Base-by-base conservation (phyloP, 2,888 invertebrate genomes). In the Branchellion lobata region DNA sequence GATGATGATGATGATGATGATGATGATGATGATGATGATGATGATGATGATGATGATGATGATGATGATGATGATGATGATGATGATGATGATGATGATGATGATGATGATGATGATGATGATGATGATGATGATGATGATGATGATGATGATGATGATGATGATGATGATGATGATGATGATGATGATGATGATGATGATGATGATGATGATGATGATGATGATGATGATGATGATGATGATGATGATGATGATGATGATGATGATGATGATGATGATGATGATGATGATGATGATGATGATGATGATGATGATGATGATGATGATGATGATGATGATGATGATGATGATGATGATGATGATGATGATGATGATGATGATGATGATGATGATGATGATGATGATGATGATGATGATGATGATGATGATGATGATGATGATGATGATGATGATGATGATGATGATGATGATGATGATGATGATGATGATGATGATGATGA, bases 161-260 rank as follows among this genome's bases (percentile, higher is more conserved):
- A 76, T 57, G 76, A 76, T 57, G 76, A 73, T 73, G 73, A 73
- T 40, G 73, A 73, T 40, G 40, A 40, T 73, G 73, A 47, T 33
- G 21, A 47, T 40, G 47, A 73, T n/a, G 47, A 73, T 33, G 73
- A 40, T n/a, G 73, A 73, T n/a, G 73, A 73, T 40, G 73, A 40
- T 40, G 47, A 47, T 40, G 40, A 47, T 73, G 40, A 47, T 73
- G 73, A 47, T 40, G 0, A 47, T 73, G 47, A 47, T 73, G 73
- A 47, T 73, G 73, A 47, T 73, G 73, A 73, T 40, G 73, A 40
- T n/a, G 73, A 73, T 1, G 73, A n/a, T 40, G 47, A 24, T n/a
- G 31, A 71, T 71, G 18, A 24, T 68, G 18, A 24, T 21, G 27
- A 33, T 72, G 27, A 31, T 21, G 73, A 34, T 73, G 8, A 73